These are phyloP conservation scores for Daphoenositta chrysoptera DNA, from an alignment of 2,113 vertebrate genomes.

Conservation along the genomic window DNA sequence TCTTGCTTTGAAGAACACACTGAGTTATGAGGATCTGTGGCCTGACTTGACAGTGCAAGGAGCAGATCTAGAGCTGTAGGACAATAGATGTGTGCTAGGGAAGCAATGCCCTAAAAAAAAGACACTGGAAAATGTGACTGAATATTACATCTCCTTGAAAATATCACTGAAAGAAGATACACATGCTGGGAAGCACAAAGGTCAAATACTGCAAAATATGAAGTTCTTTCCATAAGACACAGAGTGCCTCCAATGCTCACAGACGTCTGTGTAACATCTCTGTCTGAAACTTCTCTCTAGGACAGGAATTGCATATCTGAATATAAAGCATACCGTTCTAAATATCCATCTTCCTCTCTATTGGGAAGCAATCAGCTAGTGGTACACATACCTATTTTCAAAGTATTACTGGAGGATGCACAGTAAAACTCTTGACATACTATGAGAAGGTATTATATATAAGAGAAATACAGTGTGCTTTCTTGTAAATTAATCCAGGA, in stretches of 20 bases:
- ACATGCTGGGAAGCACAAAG: neutral
- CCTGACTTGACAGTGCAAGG: neutral
- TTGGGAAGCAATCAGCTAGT: neutral
- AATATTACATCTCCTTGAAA: neutral
- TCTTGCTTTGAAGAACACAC: neutral
- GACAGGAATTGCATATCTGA: neutral
- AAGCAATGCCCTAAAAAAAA: neutral
- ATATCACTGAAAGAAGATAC: neutral
- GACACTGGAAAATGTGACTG: neutral
- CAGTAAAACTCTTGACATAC: neutral
- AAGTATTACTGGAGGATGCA: neutral
- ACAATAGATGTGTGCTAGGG: neutral
- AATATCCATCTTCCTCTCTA: neutral
- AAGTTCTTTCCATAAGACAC: neutral
- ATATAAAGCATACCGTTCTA: neutral
- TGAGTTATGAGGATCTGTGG: neutral
- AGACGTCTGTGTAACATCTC: neutral
- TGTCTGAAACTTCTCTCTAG: neutral
- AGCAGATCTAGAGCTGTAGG: neutral
- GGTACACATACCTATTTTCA: neutral
- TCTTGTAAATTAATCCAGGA: neutral
- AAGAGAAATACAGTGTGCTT: neutral
- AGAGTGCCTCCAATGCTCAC: neutral
- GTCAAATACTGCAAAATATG: neutral
- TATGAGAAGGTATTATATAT: neutral